Evolutionary conservation across 2,888 invertebrate genomes (phyloP).

Genomic region (Chalcis sispes): DNA sequence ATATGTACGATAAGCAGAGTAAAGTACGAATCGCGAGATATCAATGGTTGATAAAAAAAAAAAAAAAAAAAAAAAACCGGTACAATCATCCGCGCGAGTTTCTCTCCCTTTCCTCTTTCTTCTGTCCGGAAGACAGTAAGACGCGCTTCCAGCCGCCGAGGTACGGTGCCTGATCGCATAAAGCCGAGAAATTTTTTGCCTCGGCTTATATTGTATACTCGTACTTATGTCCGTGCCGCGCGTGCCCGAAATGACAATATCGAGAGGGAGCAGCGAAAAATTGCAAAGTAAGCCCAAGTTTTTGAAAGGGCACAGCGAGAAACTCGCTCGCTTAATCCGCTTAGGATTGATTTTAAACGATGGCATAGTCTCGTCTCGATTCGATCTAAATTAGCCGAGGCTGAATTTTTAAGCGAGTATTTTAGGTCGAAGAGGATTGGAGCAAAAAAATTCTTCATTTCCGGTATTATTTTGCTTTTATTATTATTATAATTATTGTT

Average conservation of each 20-base stretch:
- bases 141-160: neutral
- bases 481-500: no score
- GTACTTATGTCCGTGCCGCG: conserved; percentile 53
- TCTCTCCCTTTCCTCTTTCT: neutral
- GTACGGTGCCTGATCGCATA: neutral
- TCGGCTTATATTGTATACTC: no score
- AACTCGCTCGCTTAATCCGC: conserved; percentile 32
- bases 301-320: conserved; percentile 8
- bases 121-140: neutral
- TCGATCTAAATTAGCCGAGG: neutral
- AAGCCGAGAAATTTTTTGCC: conserved; percentile 11
- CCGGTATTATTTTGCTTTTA: no score
- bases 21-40: conserved; percentile 62
- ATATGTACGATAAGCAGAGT: conserved; percentile 10
- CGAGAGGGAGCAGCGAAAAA: neutral
- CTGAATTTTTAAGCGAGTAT: neutral
- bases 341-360: conserved; percentile 54
- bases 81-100: conserved; percentile 67
- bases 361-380: conserved; percentile 26
- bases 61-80: no score
- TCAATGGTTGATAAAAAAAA: conserved; percentile 70
- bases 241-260: conserved; percentile 70
- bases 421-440: no score
- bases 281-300: neutral
- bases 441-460: no score